Base-by-base conservation (phyloP, 2,797 vertebrate species). In the Discoglossus pictus region DNA sequence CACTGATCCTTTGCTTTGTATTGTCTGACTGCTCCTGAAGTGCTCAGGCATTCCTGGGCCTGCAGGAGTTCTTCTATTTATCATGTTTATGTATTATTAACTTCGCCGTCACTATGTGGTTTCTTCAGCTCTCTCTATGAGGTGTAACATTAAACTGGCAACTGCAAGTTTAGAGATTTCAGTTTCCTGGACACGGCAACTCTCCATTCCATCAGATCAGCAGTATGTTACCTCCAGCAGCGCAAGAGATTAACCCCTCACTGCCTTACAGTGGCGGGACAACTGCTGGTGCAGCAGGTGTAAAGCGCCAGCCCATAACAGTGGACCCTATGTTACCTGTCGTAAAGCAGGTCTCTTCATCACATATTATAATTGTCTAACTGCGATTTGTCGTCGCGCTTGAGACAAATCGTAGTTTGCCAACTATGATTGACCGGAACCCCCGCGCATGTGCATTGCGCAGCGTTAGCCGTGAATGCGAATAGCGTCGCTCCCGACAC, bases 61-160 rank as follows among this genome's bases (percentile, higher is more conserved):
- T 55, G 59, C 24, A 36, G 42, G 59, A 69, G 50, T 69, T 18
- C 34, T 54, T 13, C 59, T 43, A 61, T 63, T 50, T 56, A 39
- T 70, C 73, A 71, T 76, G 79, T 80, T 86, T 70, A 82, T 83
- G 80, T 55, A 82, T 82, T 79, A 80, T 81, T 80, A 84, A 88
- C 84, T 82, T 76, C 1, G 63, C 67, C 67, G 69, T 75, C 80
- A 68, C 34, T 53, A 65, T 51, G 70, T 36, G 63, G 72, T 42
- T 79, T 73, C 83, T 71, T 75, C 68, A 80, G 74, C 82, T 79
- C 76, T 62, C 25, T 61, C 74, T 48, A 40, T 60, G 52, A 74
- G 52, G 73, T 52, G 79, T 77, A 87, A 81, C 80, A 82, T 83
- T 75, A 75, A 43, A 65, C 78, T 72, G 82, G 62, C 72, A 73